Base-by-base conservation (phyloP, 2,113 vertebrate genomes). In the Rissa tridactyla region DNA sequence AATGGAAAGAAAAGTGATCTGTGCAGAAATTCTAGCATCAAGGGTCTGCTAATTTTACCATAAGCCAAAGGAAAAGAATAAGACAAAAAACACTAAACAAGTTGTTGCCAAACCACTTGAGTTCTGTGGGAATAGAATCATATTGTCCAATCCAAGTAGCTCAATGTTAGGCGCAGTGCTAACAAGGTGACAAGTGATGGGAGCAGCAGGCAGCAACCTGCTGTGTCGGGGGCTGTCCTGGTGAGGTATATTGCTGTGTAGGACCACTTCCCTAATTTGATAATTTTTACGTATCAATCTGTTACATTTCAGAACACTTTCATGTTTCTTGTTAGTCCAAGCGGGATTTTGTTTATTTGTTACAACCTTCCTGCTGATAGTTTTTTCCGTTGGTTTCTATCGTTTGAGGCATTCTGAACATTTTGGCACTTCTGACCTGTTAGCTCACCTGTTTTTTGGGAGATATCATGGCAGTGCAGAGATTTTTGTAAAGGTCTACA, bases 201-300 rank as follows among this genome's bases (percentile, higher is more conserved):
- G 17, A 65, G 9, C 47, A 52, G 16, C 36, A 52, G 30, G 23
- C 23, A 17, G 42, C 22, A n/a, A 11, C 2, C 11, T 86, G 15
- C 51, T 52, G 0, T 49, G 1, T 10, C 0, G 0, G 25, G 29
- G 27, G 20, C 19, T 73, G 46, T 40, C 4, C 13, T 60, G 18
- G 6, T 16, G 23, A 65, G 5, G 6, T 29, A 4, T 26, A 4
- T 10, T 69, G 55, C 16, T 87, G 23, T 62, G 2, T 8, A 68
- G 81, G 58, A n/a, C 20, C 10, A 6, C 29, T 80, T 49, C 12
- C 7, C 13, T 14, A 18, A 88, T 36, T 76, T 49, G 5, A 6
- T 42, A 11, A 14, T 42, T 86, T 75, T 58, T 66, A 14, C 49
- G 27, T 61, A 26, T 78, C 12, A 15, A 11, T 26, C 9, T 70